Base-by-base conservation (phyloP, 2,797 vertebrate genomes). In the Falco novaeseelandiae region DNA sequence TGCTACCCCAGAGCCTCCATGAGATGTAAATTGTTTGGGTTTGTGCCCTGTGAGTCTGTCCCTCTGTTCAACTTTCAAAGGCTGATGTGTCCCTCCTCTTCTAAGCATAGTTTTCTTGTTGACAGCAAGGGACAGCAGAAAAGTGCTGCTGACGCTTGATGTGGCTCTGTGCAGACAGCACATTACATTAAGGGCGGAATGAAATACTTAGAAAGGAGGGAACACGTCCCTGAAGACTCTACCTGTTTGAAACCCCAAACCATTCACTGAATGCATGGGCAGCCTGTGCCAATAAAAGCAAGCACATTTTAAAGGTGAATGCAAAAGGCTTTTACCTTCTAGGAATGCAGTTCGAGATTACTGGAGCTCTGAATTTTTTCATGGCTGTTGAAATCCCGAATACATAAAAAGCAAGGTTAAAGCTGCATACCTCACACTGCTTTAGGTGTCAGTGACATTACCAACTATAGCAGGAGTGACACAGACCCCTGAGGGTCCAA, bases 401-500 rank as follows among this genome's bases (percentile, higher is more conserved):
- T 49, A 83, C 89, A 77, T 85, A 94, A 86, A 95, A 91, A 90
- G 80, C 81, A 87, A 96, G 89, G 92, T 85, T 91, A 85, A 83
- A 81, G 90, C 88, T 36, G n/a, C 91, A 57, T 36, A 58, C 72
- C 73, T 71, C 79, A 57, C 71, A 23, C 72, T 81, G 76, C 92
- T 96, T 79, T 67, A 87, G 93, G 87, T 96, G 89, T 54, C 32
- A 69, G 91, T 85, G 96, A 95, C 90, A 83, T 94, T 95, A 96
- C 92, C 97, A 92, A 79, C 87, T 59, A 46, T 18, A 94, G 84
- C 81, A 96, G 89, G 85, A 95, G n/a, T 1, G 36, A 81, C 87
- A 91, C 54, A 84, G 74, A 82, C 70, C 90, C 94, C 89, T 0
- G 14, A 88, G 92, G 92, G 90, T 38, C 83, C 76, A 66, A 92